Evolutionary conservation across 1,140 invertebrate genomes (phyloP), one percentile per base, ranked within the genome.

Genomic region (Triops cancriformis): DNA sequence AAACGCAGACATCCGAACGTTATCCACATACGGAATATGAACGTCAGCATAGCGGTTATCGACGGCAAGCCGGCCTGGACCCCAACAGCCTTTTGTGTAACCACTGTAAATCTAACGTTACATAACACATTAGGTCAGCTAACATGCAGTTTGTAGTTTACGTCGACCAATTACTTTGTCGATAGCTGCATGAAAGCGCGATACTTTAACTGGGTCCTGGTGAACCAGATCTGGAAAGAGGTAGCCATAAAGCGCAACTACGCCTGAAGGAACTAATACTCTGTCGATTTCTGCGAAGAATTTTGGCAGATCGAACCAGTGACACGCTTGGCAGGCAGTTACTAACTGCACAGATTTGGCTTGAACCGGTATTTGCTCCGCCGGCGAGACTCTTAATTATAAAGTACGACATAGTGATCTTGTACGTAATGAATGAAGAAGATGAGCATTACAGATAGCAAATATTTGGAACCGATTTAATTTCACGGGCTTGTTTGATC

Each of bases 281-380:
- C 87, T 79, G 26, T 81, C 80, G 1, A 82, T 85, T 81, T 88
- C 87, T 27, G 79, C 77, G 77, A 84, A 87, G 80, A 88, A 88
- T 74, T 81, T 82, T 3, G 83, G 82, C 12, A 84, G 72, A 79
- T 88, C 82, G 79, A 88, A 84, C 87, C 87, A 88, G 77, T 88
- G 87, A 73, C 84, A 81, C 18, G 85, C 82, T 73, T 84, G 82
- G 1, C 82, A 82, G 7, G 84, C 82, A 12, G 84, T 86, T 7
- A 87, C 79, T 73, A 88, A 77, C 42, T 87, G 84, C 12, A 85
- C 83, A 42, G 83, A 84, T 10, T 31, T 45, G 72, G 82, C 79
- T 43, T 80, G 9, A 73, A 84, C 81, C 31, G 81, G 78, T 5
- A 86, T 80, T 12, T 81, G 78, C 77, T 86, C 85, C 23, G 85